A percentile compares a stretch with the other conserved stretches of the same genome.
phyloP scores from a whole-genome alignment of 2,888 invertebrate species.

The Drosophila algonquin region DNA sequence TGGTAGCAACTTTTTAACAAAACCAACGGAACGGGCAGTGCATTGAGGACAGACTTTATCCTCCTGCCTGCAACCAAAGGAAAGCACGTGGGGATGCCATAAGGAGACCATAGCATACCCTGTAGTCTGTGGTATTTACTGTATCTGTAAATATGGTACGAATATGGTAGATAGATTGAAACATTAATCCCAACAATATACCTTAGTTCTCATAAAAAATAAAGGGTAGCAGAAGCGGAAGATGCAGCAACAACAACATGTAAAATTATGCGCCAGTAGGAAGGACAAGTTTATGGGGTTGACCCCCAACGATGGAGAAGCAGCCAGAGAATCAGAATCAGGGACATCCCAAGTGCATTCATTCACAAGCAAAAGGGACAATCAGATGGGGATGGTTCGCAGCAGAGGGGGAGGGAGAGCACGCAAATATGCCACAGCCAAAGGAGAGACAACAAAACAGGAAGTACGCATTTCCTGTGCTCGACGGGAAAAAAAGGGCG shows the following conservation, averaged over 20 bases:
- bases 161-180: too few relatives aligned
- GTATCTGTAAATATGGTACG: not conserved
- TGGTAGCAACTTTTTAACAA: constrained; percentile 74
- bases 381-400: not conserved
- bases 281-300: constrained; percentile 73
- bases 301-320: constrained; percentile 53
- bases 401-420: constrained; percentile 22
- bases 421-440: constrained; percentile 69
- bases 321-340: constrained; percentile 13
- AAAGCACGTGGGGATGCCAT: not conserved
- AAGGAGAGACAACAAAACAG: constrained; percentile 63
- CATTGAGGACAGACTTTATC: constrained; percentile 63
- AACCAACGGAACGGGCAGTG: constrained; percentile 51
- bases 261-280: constrained; percentile 73
- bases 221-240: not conserved
- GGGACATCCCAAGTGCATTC: constrained; percentile 54
- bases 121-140: not conserved
- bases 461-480: constrained; percentile 78
- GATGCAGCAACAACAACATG: constrained; percentile 56
- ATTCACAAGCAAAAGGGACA: constrained; percentile 41
- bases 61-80: constrained; percentile 13
- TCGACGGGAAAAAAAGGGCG: constrained; percentile 28
- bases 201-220: too few relatives aligned
- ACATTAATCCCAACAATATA: too few relatives aligned
- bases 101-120: not conserved